These are phyloP conservation scores for Heliconius erato DNA, from an alignment of 2,888 invertebrate species.

Conservation along the genomic window DNA sequence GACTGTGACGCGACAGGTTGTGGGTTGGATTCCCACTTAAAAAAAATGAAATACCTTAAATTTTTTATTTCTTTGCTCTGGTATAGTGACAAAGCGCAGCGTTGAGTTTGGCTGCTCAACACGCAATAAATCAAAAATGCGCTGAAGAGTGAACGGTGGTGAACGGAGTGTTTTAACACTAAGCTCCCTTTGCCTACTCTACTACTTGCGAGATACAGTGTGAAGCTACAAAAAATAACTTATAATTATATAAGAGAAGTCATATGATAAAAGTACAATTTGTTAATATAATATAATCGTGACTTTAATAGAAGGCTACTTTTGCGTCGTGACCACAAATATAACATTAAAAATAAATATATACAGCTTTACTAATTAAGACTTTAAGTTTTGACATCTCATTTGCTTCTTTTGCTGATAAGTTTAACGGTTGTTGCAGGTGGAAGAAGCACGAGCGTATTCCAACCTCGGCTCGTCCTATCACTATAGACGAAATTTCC, in stretches of 20 bases:
- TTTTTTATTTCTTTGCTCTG: no score
- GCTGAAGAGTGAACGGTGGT: no score
- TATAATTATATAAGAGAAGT: neutral
- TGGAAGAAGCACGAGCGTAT: constrained; percentile 97
- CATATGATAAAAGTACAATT: neutral
- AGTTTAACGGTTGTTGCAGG: constrained; percentile 69
- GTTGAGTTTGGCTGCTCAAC: no score
- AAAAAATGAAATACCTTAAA: no score
- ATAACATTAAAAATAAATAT: neutral
- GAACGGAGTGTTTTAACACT: no score
- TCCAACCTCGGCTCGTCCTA: constrained; percentile 97
- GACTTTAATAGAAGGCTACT: constrained; percentile 6
- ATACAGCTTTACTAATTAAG: neutral
- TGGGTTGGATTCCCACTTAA: no score
- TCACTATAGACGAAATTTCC: constrained; percentile 96
- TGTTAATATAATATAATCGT: neutral
- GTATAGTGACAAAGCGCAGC: no score
- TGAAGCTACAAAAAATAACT: neutral
- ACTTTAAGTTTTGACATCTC: constrained; percentile 5
- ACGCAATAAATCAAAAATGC: no score
- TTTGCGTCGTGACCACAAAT: neutral
- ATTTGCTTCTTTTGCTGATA: neutral
- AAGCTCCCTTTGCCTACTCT: no score
- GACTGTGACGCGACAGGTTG: no score
- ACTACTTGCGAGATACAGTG: no score